Conservation (phyloP, 1,140 invertebrate species). For the Euborellia annulipes region DNA sequence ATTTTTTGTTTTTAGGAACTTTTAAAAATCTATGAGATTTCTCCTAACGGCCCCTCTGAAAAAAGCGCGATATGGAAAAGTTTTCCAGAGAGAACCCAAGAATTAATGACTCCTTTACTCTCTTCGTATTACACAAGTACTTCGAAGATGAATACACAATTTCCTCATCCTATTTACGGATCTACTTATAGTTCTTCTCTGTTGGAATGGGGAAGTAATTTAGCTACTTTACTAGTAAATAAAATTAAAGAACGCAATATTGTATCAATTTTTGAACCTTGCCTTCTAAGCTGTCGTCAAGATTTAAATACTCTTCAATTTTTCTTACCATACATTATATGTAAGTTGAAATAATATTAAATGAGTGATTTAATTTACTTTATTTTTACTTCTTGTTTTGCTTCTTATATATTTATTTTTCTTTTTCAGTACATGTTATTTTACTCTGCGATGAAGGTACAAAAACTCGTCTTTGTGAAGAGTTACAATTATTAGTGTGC, state of each 20-base stretch:
- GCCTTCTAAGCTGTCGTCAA: conserved; percentile 48
- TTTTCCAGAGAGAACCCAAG: conserved; percentile 44
- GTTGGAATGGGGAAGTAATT: conserved; percentile 25
- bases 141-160: conserved; percentile 12
- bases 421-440: too few species aligned
- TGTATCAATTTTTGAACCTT: conserved; percentile 40
- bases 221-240: conserved; percentile 41
- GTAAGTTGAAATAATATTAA: conserved; percentile 19
- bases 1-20: conserved; percentile 32
- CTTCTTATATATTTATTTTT: too few species aligned
- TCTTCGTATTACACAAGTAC: conserved; percentile 34
- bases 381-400: too few species aligned
- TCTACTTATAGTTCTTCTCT: background rate
- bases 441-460: too few species aligned
- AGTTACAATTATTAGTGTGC: too few species aligned
- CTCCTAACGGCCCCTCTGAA: conserved; percentile 35
- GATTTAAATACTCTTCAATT: conserved; percentile 48
- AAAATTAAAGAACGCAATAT: conserved; percentile 34
- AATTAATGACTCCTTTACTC: conserved; percentile 51
- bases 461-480: too few species aligned
- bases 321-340: conserved; percentile 52
- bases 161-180: conserved; percentile 28
- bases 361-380: too few species aligned
- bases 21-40: conserved; percentile 48
- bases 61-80: conserved; percentile 45